Evolutionary conservation across 2,888 invertebrate genomes (phyloP), one percentile per base, ranked within the genome.

Genomic region (Euplexia lucipara): DNA sequence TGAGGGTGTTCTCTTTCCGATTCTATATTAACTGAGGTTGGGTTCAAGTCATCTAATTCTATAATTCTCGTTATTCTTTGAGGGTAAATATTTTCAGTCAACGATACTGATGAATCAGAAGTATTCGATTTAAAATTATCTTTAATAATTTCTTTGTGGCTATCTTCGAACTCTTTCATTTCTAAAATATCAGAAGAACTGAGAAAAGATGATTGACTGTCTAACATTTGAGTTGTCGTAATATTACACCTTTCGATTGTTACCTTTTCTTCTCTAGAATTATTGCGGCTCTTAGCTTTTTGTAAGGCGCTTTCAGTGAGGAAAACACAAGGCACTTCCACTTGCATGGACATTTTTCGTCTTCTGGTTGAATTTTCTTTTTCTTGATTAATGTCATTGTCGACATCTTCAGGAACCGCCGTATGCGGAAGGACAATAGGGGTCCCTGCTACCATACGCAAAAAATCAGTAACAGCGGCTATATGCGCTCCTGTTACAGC

Each of bases 401-500:
- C 93, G 59, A 91, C 71, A 75, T 92, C 90, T 84, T 94, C 93
- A 32, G 91, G 86, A 71, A 95, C 89, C 39, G 91, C 85, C 5
- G 91, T 92, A 75, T 92, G 92, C 88, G 92, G 96, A 62, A 97
- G 91, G 73, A 96, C 96, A 70, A 97, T 95, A 67, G 96, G 96
- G 76, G 96, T 96, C 81, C 96, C 96, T 74, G 96, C 96, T 60
- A 96, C 96, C 90, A 96, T 95, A 73, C 96, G 95, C 82, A 97
- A 94, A 88, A 97, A 96, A 87, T 96, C 96, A 64, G 96, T 96
- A 57, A 97, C 96, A 64, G 96, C 96, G 60, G 96, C 96, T 93
- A 96, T 96, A 83, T 97, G 97, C 52, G 96, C 96, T 82, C 96
- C 96, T 32, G 96, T 97, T 70, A 96, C 95, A 67, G 96, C 96